Conservation (phyloP, 2,797 vertebrate species). For the Bradypodion pumilum region DNA sequence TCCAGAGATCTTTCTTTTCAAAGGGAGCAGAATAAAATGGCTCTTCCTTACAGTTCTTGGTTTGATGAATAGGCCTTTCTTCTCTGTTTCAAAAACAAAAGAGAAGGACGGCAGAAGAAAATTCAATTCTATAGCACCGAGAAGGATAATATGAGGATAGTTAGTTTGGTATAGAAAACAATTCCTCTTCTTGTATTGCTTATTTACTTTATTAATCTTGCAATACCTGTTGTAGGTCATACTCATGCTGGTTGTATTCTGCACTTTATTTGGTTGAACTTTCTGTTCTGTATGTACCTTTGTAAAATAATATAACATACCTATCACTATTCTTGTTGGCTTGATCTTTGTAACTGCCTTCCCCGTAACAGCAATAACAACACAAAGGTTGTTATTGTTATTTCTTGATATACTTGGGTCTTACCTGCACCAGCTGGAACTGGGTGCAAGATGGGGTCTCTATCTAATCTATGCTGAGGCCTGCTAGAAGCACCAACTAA, state of each 20-base stretch:
- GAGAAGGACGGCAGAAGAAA: background rate
- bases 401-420: no score
- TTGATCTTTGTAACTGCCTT: background rate
- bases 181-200: background rate
- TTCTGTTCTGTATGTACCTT: background rate
- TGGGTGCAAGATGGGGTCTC: no score
- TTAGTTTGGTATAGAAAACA: background rate
- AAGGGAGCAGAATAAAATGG: conserved; percentile 54
- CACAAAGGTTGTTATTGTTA: no score
- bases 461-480: background rate
- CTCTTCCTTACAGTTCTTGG: background rate
- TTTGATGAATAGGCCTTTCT: background rate
- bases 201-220: background rate
- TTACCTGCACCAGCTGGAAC: background rate
- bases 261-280: background rate
- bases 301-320: background rate
- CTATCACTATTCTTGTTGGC: background rate
- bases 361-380: no score
- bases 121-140: background rate
- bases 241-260: background rate
- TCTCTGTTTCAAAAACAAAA: background rate
- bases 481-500: background rate
- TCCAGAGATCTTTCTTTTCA: conserved; percentile 34
- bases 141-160: background rate
- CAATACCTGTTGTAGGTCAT: background rate